Evolutionary conservation across 2,113 vertebrate genomes (phyloP).

Genomic region (Polyodon spathula): DNA sequence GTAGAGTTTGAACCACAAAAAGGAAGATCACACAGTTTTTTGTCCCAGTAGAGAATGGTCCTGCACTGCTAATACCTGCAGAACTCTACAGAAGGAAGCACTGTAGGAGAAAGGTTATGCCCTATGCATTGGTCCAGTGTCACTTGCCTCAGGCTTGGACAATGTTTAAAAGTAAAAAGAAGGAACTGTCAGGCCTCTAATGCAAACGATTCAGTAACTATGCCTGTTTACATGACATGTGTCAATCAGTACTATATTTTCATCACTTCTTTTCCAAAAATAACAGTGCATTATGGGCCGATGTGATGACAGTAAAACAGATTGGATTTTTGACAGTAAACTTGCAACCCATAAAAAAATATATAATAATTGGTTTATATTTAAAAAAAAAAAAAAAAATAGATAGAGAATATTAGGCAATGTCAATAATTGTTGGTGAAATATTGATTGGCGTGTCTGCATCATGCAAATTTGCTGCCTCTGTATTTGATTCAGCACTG

Average conservation of each 20-base stretch:
- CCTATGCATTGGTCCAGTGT: not conserved
- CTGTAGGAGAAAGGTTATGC: no score
- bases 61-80: no score
- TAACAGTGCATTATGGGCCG: not conserved
- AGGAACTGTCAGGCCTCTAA: not conserved
- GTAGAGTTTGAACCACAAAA: no score
- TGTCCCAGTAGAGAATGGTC: no score
- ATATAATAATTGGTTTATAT: not conserved
- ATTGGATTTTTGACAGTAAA: conserved; percentile 9
- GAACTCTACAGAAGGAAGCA: no score
- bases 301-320: conserved; percentile 5
- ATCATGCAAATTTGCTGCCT: no score
- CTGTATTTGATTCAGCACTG: no score
- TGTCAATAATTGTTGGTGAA: not conserved
- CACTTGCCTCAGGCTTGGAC: not conserved
- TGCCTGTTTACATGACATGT: not conserved
- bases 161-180: not conserved
- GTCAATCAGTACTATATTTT: conserved; percentile 7
- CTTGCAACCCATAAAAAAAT: conserved; percentile 4
- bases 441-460: no score
- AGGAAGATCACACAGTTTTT: no score
- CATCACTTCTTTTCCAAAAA: conserved; percentile 1
- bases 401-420: not conserved
- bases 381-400: not conserved
- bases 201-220: not conserved